phyloP scores from a whole-genome alignment of 1,140 invertebrate species.

The Leptinotarsa texana region DNA sequence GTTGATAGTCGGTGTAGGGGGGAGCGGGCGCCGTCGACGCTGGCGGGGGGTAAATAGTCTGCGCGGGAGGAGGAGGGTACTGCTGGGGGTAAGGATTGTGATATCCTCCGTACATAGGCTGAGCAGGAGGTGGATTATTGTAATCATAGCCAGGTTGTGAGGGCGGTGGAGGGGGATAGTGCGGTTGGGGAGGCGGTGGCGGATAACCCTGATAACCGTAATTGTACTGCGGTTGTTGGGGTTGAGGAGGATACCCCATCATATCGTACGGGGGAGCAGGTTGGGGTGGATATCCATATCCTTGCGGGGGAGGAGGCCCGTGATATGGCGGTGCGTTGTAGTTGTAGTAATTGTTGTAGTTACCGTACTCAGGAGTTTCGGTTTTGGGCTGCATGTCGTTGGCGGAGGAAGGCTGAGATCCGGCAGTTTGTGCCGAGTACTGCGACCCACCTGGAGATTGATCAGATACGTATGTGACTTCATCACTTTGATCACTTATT shows the following conservation, averaged over 20 bases:
- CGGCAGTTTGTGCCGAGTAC: conserved; percentile 13
- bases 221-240: conserved; percentile 48
- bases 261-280: conserved; percentile 47
- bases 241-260: conserved; percentile 43
- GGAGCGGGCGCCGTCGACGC: conserved; percentile 29
- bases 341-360: conserved; percentile 48
- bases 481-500: conserved; percentile 45
- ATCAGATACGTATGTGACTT: conserved; percentile 48
- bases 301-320: conserved; percentile 42
- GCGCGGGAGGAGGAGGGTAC: conserved; percentile 58
- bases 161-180: conserved; percentile 46
- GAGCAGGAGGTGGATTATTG: conserved; percentile 44
- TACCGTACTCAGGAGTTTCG: conserved; percentile 42
- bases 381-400: conserved; percentile 38
- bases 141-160: conserved; percentile 44
- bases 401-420: conserved; percentile 27
- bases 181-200: conserved; percentile 41
- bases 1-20: conserved; percentile 45
- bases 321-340: conserved; percentile 48
- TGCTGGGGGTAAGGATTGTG: conserved; percentile 57
- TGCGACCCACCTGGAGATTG: conserved; percentile 33
- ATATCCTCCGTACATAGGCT: conserved; percentile 57
- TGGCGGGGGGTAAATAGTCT: conserved; percentile 45
- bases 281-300: conserved; percentile 35
- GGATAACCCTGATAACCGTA: conserved; percentile 48